Base-by-base conservation (phyloP, 1,140 invertebrate genomes). In the Hormaphis cornu region DNA sequence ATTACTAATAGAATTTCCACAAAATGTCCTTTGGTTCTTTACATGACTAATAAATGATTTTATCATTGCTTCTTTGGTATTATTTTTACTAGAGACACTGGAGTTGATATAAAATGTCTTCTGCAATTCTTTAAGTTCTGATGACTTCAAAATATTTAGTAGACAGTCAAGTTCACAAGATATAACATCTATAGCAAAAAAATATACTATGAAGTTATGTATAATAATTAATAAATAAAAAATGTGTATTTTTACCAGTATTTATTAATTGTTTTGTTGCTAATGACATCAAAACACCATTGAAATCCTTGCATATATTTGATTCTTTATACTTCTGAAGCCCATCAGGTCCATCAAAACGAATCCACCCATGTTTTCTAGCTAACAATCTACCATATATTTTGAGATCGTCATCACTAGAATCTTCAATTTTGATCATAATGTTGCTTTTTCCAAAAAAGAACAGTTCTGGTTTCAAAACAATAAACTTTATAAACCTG, bases 351-450 rank as follows among this genome's bases (percentile, higher is more conserved):
- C n/a, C 44, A 50, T 50, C 12, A 7, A 0, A 9, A 28, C 61
- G 40, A 48, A 66, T 66, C 61, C 61, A 66, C n/a, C 61, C 44
- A 66, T 66, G 61, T 66, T 66, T 66, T 33, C 61, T 66, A 16
- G 42, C 20, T 33, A 66, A 26, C 18, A 66, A 20, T 50, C 61
- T 46, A 5, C 61, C 61, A 50, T 24, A 66, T 26, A 66, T 46
- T 33, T 66, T 66, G 14, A 66, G 18, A 24, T 66, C 61, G 10
- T 66, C 61, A 50, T 66, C 14, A 48, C 18, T 48, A 50, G 9
- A 48, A 30, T n/a, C 16, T 8, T 30, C 12, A 33, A 66, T 22
- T 16, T 5, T 46, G 22, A 7, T 40, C 16, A 46, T 35, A 10
- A 48, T 33, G 9, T 50, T 10, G 10, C 10, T 7, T 48, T 48